Base-by-base conservation (phyloP, 2,113 vertebrate species). In the Aphelocoma coerulescens region DNA sequence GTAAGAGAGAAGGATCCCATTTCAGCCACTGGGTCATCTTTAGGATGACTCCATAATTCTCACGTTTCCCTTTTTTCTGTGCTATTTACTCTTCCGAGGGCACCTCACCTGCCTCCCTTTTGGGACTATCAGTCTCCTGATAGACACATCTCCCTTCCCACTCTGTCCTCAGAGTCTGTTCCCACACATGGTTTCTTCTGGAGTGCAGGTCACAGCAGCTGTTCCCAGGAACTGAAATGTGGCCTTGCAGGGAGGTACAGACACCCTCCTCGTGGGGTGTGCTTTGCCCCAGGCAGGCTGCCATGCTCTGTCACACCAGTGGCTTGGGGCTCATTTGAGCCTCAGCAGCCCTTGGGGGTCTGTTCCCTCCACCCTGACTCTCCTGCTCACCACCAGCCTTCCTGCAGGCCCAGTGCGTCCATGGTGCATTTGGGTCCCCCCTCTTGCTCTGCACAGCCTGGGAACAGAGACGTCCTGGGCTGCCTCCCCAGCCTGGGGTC, bases 261-360 rank as follows among this genome's bases (percentile, higher is more conserved):
- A 54, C 3, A 17, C 10, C 15, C 37, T 33, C 5, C 13, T 74
- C 13, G 1, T 0, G 5, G 9, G 35, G 6, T 51, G 28, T 79
- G 62, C 46, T 63, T 72, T 59, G 33, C 58, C 32, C 62, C 18
- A 63, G 52, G n/a, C 35, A 33, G 55, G 22, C 52, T 67, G n/a
- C 49, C 46, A 3, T 46, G 41, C 12, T 76, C 28, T 37, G 16
- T 62, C 58, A 37, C 15, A 11, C 20, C 48, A 43, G 30, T 2
- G 0, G 16, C 54, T 51, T 1, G 1, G 79, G 30, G 41, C 52
- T 75, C 2, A 0, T 18, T 16, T 32, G 33, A 13, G 7, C 20
- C 57, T 62, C 46, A 32, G 21, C 66, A 81, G 46, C 19, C 43
- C 17, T 1, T 28, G 37, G 35, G 27, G 23, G 6, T 55, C 71